These are phyloP conservation scores for Colaptes auratus DNA, from an alignment of 2,113 vertebrate species.

Conservation along the genomic window DNA sequence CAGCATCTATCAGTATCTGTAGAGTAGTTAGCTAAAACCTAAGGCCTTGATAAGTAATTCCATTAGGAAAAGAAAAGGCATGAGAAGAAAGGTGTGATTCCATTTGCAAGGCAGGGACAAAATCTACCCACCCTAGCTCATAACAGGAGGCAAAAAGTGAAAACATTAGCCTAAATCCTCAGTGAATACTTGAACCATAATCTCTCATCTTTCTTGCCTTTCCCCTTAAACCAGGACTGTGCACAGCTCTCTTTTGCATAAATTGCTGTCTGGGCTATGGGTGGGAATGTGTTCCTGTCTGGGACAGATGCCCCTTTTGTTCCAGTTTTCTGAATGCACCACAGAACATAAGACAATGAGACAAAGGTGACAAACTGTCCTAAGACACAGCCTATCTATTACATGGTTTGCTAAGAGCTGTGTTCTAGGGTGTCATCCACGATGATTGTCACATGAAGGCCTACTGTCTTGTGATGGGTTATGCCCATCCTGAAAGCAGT, in stretches of 20 bases:
- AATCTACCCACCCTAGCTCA: not conserved
- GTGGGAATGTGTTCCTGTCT: not conserved
- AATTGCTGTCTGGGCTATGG: not conserved
- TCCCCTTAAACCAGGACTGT: not conserved
- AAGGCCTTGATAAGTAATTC: not conserved
- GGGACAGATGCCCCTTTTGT: not conserved
- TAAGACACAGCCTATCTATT: not conserved
- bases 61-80: not conserved
- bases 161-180: not conserved
- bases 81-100: not conserved
- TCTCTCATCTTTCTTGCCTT: not conserved
- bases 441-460: not conserved
- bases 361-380: not conserved
- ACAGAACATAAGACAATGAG: not conserved
- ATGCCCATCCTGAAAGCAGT: too few species aligned
- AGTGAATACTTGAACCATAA: not conserved
- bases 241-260: not conserved
- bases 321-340: not conserved
- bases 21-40: not conserved
- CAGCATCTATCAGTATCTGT: not conserved
- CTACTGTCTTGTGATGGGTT: not conserved
- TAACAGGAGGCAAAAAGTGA: not conserved
- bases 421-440: not conserved
- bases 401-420: not conserved
- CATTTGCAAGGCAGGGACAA: not conserved